A percentile compares a stretch with the other conserved stretches of the same genome.
These are phyloP conservation scores for Aleiodes alternator DNA, from an alignment of 2,888 invertebrate species.

Conservation along the genomic window DNA sequence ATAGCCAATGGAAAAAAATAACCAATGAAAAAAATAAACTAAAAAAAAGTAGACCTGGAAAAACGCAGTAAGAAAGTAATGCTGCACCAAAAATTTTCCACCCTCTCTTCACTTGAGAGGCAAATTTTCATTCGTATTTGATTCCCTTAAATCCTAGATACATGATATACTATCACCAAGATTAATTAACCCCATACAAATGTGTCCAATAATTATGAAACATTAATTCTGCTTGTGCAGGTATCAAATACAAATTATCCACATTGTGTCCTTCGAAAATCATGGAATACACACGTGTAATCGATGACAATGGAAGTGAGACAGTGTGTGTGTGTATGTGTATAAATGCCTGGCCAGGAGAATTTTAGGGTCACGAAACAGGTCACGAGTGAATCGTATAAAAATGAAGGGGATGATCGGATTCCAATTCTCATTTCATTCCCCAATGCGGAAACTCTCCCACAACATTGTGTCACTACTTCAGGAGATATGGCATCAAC, in stretches of 20 bases:
- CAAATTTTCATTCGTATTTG: no score
- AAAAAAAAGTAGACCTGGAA: no score
- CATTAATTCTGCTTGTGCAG: no score
- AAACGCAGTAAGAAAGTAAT: no score
- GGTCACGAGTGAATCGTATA: slow-evolving; percentile 12
- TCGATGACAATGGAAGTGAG: slow-evolving; percentile 1
- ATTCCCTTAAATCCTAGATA: no score
- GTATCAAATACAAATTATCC: background rate
- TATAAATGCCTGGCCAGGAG: slow-evolving; percentile 11
- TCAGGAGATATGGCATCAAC: background rate
- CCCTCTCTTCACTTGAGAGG: no score
- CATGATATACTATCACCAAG: no score
- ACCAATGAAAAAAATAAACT: no score
- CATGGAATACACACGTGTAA: slow-evolving; percentile 16
- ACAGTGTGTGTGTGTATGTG: background rate
- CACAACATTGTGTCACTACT: background rate
- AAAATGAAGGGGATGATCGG: slow-evolving; percentile 6
- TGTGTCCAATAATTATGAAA: no score
- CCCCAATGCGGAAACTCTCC: background rate
- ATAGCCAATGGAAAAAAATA: no score
- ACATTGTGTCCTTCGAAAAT: background rate
- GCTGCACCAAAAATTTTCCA: no score
- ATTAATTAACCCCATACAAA: no score
- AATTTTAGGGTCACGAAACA: slow-evolving; percentile 2
- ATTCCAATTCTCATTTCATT: background rate